A percentile compares a stretch with the other conserved stretches of the same genome.
Conservation (phyloP, 2,113 vertebrate genomes). For the Mus pahari region DNA sequence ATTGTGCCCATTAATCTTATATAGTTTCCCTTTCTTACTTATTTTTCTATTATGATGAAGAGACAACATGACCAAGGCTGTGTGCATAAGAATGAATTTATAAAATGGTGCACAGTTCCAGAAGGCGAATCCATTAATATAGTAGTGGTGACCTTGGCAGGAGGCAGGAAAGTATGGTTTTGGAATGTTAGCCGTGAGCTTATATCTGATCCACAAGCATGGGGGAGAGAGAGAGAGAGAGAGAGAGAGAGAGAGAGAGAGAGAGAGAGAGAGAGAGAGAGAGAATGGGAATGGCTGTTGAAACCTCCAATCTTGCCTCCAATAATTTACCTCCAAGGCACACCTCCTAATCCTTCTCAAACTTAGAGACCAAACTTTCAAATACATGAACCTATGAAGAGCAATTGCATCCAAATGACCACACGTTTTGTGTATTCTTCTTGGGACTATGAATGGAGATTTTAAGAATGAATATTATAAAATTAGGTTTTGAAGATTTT, state of each 20-base stretch:
- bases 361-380: background rate
- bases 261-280: background rate
- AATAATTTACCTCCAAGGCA: background rate
- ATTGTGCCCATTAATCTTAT: conserved; percentile 13
- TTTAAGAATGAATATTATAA: conserved; percentile 63
- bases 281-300: background rate
- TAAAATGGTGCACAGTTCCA: background rate
- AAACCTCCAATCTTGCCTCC: background rate
- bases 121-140: background rate
- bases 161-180: background rate
- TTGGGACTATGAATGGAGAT: conserved; percentile 55
- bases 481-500: conserved; percentile 72
- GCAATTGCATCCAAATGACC: background rate
- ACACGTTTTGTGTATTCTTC: conserved; percentile 70
- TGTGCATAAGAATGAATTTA: background rate
- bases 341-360: background rate
- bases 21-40: conserved; percentile 22
- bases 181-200: background rate
- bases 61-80: too few species aligned
- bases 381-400: background rate
- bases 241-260: background rate
- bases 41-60: background rate
- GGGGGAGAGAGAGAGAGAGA: background rate
- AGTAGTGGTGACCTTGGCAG: background rate
- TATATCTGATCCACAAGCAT: background rate